phyloP scores from a whole-genome alignment of 2,797 vertebrate genomes.

The Pachyuromys duprasi region DNA sequence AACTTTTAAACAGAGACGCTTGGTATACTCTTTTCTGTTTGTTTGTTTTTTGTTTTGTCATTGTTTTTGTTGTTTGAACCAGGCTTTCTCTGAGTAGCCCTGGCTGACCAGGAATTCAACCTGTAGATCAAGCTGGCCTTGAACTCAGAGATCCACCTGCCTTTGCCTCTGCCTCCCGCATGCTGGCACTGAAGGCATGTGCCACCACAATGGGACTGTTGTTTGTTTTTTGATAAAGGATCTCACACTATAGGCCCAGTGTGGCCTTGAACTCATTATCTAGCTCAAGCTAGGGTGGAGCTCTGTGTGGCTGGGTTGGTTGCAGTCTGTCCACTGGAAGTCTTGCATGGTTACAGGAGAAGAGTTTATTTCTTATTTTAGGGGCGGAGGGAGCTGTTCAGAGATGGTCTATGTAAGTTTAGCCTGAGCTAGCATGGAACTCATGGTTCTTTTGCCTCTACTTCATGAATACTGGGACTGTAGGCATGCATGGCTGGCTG shows the following conservation, averaged over 20 bases:
- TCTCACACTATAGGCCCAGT: background rate
- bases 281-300: background rate
- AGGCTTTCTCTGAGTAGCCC: background rate
- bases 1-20: slow-evolving; percentile 48
- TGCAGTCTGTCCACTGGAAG: background rate
- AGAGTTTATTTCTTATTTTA: background rate
- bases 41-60: no score
- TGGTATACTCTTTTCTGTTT: background rate
- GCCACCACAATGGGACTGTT: background rate
- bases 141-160: background rate
- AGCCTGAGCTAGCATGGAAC: background rate
- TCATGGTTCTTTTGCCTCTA: background rate
- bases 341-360: background rate
- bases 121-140: background rate
- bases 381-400: background rate
- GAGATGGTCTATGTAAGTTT: background rate
- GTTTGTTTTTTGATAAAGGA: background rate
- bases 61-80: background rate
- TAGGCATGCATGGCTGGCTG: background rate
- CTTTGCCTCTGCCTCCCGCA: background rate
- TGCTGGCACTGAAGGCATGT: background rate
- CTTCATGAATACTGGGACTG: background rate
- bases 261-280: background rate
- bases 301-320: background rate
- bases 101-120: background rate